Percentiles rank a stretch among this genome's conserved stretches.
These are phyloP conservation scores for Eucriotettix oculatus DNA, from an alignment of 2,888 invertebrate genomes.

Conservation along the genomic window DNA sequence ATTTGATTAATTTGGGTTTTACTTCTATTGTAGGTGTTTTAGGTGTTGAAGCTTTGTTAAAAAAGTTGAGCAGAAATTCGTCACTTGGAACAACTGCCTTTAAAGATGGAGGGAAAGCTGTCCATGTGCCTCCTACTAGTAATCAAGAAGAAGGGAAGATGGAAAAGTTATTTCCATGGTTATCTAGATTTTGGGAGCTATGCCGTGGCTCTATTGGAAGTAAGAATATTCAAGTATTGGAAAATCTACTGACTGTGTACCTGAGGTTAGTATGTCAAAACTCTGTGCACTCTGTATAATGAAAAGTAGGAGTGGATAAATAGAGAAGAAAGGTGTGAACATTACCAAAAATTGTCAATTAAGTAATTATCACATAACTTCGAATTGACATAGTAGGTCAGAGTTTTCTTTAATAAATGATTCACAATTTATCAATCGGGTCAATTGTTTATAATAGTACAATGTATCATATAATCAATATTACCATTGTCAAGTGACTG, in stretches of 20 bases:
- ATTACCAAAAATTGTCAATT: too few relatives aligned
- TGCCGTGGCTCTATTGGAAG: constrained; percentile 18
- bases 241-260: constrained; percentile 22
- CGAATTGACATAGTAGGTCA: too few relatives aligned
- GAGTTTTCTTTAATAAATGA: too few relatives aligned
- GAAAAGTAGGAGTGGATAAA: too few relatives aligned
- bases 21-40: not conserved
- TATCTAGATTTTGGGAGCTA: constrained; percentile 20
- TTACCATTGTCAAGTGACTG: too few relatives aligned
- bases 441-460: too few relatives aligned
- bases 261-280: constrained; percentile 19
- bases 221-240: constrained; percentile 20
- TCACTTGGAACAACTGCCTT: not conserved
- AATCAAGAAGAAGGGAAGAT: not conserved
- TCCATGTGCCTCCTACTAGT: not conserved
- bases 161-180: constrained; percentile 1
- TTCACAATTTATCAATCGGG: too few relatives aligned
- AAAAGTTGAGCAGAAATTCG: not conserved
- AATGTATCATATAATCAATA: too few relatives aligned
- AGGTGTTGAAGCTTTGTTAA: not conserved
- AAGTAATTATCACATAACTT: too few relatives aligned
- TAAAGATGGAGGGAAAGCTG: not conserved
- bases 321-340: too few relatives aligned
- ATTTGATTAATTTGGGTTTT: too few relatives aligned
- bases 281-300: too few relatives aligned